phyloP scores from a whole-genome alignment of 2,888 invertebrate species.

The Eupithecia insigniata region DNA sequence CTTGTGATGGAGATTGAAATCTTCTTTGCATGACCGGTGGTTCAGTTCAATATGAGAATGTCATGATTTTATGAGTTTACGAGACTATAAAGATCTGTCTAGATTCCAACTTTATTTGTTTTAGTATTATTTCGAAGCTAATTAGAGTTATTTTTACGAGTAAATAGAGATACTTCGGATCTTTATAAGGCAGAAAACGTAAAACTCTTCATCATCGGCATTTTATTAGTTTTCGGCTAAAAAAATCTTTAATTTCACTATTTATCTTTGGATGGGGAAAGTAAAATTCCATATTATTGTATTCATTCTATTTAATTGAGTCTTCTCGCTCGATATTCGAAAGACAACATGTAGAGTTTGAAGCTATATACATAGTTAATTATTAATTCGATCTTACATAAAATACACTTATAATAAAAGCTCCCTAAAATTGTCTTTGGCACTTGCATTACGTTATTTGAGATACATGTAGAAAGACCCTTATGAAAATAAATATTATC shows the following conservation, averaged over 20 bases:
- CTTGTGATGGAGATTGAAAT: too few relatives aligned
- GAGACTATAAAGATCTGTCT: neutral
- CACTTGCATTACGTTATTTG: conserved; percentile 70
- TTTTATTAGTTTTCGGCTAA: neutral
- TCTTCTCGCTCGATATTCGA: conserved; percentile 68
- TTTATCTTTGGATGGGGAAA: conserved; percentile 26
- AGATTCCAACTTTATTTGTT: neutral
- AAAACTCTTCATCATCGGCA: neutral
- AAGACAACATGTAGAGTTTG: conserved; percentile 70
- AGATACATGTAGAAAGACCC: conserved; percentile 45
- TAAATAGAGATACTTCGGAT: too few relatives aligned
- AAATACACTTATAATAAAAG: conserved; percentile 69
- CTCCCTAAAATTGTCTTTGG: conserved; percentile 79
- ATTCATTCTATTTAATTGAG: conserved; percentile 72
- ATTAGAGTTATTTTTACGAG: neutral
- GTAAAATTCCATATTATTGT: conserved; percentile 44
- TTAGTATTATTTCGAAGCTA: neutral
- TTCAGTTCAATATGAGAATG: neutral
- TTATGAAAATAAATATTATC: conserved; percentile 31
- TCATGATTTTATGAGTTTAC: neutral
- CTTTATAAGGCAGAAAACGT: neutral
- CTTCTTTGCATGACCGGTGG: too few relatives aligned
- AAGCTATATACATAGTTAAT: conserved; percentile 63
- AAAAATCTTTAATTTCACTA: neutral
- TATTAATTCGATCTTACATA: conserved; percentile 43